phyloP scores from a whole-genome alignment of 2,797 vertebrate genomes.

The Lutjanus campechanus region DNA sequence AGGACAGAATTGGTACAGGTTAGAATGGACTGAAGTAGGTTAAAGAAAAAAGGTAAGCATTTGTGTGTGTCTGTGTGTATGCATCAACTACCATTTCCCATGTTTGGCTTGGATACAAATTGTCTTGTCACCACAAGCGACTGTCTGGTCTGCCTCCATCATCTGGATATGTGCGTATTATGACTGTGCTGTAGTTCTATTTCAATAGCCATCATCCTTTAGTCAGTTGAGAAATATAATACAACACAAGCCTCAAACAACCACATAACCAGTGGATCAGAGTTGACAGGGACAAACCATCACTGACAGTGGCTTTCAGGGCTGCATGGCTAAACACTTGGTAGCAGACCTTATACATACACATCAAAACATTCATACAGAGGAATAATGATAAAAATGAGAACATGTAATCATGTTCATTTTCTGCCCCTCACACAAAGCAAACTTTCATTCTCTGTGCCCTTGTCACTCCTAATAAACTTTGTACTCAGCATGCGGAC shows the following conservation, averaged over 20 bases:
- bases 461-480: constrained; percentile 5
- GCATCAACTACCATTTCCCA: neutral
- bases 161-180: neutral
- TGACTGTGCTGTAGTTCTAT: neutral
- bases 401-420: neutral
- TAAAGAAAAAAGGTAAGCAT: neutral
- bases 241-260: neutral
- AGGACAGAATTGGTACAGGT: neutral
- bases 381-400: neutral
- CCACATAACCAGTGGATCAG: neutral
- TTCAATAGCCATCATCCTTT: too few species aligned
- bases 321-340: neutral
- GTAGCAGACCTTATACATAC: neutral
- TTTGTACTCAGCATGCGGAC: neutral
- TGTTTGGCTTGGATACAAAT: constrained; percentile 1
- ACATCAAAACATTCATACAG: neutral
- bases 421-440: neutral
- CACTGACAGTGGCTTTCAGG: neutral
- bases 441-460: neutral
- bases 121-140: neutral
- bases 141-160: neutral
- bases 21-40: neutral
- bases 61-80: neutral
- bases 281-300: neutral
- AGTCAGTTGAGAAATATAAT: neutral